phyloP scores from a whole-genome alignment of 2,888 invertebrate species.

The Ennomos quercinarius region DNA sequence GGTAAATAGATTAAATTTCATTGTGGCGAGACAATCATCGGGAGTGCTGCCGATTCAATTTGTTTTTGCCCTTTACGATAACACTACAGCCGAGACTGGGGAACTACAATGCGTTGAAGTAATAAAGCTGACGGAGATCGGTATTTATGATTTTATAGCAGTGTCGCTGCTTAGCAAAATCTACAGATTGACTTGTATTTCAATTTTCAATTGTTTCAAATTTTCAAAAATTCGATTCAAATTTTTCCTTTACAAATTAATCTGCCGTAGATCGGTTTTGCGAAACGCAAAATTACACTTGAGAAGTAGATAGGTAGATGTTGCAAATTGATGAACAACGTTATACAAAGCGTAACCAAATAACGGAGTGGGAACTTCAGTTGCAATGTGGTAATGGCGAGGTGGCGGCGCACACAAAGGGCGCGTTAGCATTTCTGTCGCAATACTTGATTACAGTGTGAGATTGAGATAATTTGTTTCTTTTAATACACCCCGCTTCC shows the following conservation, averaged over 20 bases:
- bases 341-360: not conserved
- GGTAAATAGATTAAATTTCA: constrained; percentile 17
- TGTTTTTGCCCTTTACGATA: constrained; percentile 4
- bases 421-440: not conserved
- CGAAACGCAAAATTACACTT: not conserved
- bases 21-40: constrained; percentile 6
- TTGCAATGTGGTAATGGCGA: constrained; percentile 3
- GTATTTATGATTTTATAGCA: no score
- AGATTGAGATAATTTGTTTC: constrained; percentile 14
- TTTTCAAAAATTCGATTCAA: no score
- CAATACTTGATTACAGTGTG: constrained; percentile 11
- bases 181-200: no score
- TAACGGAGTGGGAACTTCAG: not conserved
- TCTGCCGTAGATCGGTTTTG: not conserved
- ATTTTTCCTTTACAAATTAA: no score
- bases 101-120: not conserved
- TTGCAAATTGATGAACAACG: constrained; percentile 2
- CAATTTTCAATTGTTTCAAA: no score
- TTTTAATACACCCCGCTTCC: constrained; percentile 9
- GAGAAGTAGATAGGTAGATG: not conserved
- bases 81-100: not conserved
- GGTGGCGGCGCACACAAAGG: not conserved
- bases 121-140: not conserved
- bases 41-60: constrained; percentile 2
- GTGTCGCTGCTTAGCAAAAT: no score